Percentiles rank a stretch among this genome's conserved stretches.
These are phyloP conservation scores for Mesoligia furuncula DNA, from an alignment of 2,888 invertebrate species.

Conservation along the genomic window DNA sequence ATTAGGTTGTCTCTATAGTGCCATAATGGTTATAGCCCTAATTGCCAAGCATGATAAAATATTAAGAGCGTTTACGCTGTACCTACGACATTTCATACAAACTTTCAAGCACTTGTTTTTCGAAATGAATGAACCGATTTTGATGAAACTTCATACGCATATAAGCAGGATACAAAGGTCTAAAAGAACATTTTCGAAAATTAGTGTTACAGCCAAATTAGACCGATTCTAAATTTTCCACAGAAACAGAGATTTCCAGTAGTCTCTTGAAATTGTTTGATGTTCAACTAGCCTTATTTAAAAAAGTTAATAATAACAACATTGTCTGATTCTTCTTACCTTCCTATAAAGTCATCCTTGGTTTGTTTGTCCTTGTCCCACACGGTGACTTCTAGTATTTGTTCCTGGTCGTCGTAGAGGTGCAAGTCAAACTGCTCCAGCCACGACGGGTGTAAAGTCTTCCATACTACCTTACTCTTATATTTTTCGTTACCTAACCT, in stretches of 20 bases:
- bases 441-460: slow-evolving; percentile 97
- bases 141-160: no score
- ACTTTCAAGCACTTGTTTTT: no score
- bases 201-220: no score
- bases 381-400: slow-evolving; percentile 97
- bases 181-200: no score
- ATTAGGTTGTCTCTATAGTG: slow-evolving; percentile 11
- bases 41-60: slow-evolving; percentile 30
- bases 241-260: no score
- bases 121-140: no score
- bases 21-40: slow-evolving; percentile 3
- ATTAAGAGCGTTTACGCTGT: slow-evolving; percentile 2
- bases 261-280: no score
- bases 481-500: slow-evolving; percentile 99
- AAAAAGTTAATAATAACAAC: neutral
- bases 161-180: no score
- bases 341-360: slow-evolving; percentile 97
- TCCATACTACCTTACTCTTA: slow-evolving; percentile 97
- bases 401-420: slow-evolving; percentile 98
- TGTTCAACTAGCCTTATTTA: neutral
- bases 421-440: slow-evolving; percentile 99
- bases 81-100: no score
- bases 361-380: slow-evolving; percentile 96
- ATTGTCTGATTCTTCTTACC: slow-evolving; percentile 78
- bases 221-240: no score